Evolutionary conservation across 2,888 invertebrate species (phyloP).

Genomic region (Aphrophora alni): DNA sequence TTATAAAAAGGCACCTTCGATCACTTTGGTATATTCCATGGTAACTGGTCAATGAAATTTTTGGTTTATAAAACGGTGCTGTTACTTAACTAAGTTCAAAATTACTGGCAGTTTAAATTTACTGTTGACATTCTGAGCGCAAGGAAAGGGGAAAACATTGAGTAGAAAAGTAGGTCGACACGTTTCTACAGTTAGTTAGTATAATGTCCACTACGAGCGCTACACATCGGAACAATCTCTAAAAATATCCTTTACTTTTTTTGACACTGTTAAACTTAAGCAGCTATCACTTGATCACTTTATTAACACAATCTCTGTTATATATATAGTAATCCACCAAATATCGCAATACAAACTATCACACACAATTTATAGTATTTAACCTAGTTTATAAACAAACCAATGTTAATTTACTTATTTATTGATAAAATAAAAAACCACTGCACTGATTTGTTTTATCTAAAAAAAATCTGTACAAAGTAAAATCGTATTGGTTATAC

Average conservation of each 20-base stretch:
- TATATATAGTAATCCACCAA: not conserved
- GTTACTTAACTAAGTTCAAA: not conserved
- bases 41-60: not conserved
- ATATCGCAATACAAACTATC: not conserved
- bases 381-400: too few species aligned
- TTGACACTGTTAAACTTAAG: not conserved
- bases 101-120: not conserved
- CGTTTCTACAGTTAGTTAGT: conserved; percentile 15
- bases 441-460: not conserved
- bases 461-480: too few species aligned
- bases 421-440: not conserved
- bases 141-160: not conserved
- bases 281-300: not conserved
- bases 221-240: not conserved
- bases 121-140: not conserved
- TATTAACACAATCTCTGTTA: not conserved
- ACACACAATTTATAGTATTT: too few species aligned
- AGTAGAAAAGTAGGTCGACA: conserved; percentile 32
- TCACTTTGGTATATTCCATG: not conserved
- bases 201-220: conserved; percentile 17
- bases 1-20: not conserved
- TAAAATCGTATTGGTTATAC: not conserved
- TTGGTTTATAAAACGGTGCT: too few species aligned
- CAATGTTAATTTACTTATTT: too few species aligned
- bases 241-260: not conserved